Conservation (phyloP, 2,888 invertebrate species). For the Coleophora flavipennella region DNA sequence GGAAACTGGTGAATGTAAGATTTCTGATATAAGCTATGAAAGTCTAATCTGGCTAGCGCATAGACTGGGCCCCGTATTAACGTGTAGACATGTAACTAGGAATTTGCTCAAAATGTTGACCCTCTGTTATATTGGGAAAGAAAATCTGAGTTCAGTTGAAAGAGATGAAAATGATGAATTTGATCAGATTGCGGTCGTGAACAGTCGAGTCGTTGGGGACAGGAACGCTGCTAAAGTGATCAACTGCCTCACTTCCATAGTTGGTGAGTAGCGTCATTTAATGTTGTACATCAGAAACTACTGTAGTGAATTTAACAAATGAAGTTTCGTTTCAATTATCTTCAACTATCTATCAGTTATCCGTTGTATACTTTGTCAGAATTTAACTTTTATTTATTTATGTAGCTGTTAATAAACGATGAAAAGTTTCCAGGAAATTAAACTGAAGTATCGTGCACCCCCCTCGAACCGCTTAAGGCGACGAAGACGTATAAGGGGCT, state of each 20-base stretch:
- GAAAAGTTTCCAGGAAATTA: no score
- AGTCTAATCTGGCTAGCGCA: conserved; percentile 94
- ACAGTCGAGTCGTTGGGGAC: conserved; percentile 82
- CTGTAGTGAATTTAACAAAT: no score
- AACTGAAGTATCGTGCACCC: no score
- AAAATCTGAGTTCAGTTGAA: conserved; percentile 75
- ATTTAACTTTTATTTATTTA: no score
- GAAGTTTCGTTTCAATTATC: no score
- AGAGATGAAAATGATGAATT: conserved; percentile 54
- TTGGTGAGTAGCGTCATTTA: conserved; percentile 79
- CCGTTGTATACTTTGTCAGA: no score
- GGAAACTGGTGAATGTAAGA: conserved; percentile 61
- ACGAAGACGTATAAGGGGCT: no score
- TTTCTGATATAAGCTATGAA: conserved; percentile 90
- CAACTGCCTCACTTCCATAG: conserved; percentile 90
- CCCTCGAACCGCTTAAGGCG: no score
- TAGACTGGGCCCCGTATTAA: conserved; percentile 93
- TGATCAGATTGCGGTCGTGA: conserved; percentile 76
- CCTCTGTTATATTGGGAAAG: conserved; percentile 91
- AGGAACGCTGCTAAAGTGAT: conserved; percentile 88
- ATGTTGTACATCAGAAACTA: no score
- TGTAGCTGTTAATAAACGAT: no score
- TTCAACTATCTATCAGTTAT: no score
- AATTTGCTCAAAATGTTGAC: conserved; percentile 95
- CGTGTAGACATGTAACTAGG: conserved; percentile 90